phyloP scores from a whole-genome alignment of 2,888 invertebrate species.

The Hetaerina titia region DNA sequence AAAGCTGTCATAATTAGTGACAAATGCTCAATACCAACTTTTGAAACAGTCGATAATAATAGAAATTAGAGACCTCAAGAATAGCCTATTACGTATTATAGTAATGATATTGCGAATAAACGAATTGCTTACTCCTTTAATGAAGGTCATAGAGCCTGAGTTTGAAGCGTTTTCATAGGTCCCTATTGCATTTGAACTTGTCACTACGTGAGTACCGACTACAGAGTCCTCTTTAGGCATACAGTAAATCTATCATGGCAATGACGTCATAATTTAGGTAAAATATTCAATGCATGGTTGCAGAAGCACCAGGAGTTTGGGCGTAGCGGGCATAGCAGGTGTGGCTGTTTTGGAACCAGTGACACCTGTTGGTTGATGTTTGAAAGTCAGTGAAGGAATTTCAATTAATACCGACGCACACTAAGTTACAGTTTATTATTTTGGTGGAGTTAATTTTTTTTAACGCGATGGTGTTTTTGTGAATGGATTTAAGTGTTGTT shows the following conservation, averaged over 20 bases:
- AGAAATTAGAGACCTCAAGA: too few species aligned
- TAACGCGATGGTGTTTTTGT: not conserved
- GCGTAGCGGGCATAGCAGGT: not conserved
- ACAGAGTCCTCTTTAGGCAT: too few species aligned
- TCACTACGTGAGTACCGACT: too few species aligned
- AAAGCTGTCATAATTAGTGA: too few species aligned
- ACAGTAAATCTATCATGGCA: not conserved
- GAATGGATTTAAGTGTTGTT: not conserved
- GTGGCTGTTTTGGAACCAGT: conserved; percentile 28
- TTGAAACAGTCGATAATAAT: too few species aligned
- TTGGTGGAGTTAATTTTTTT: not conserved
- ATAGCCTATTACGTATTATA: too few species aligned
- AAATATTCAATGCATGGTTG: not conserved
- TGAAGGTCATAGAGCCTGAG: too few species aligned
- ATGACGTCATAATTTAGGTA: not conserved
- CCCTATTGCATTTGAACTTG: too few species aligned
- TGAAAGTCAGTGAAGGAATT: not conserved
- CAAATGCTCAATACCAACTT: too few species aligned
- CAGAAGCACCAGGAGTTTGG: not conserved
- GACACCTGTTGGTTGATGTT: conserved; percentile 55
- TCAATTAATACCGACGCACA: conserved; percentile 15
- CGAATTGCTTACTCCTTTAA: too few species aligned
- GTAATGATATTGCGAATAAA: too few species aligned
- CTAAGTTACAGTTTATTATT: not conserved
- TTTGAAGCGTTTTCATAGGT: too few species aligned